These are phyloP conservation scores for Dolomedes plantarius DNA, from an alignment of 2,888 invertebrate genomes.

Conservation along the genomic window DNA sequence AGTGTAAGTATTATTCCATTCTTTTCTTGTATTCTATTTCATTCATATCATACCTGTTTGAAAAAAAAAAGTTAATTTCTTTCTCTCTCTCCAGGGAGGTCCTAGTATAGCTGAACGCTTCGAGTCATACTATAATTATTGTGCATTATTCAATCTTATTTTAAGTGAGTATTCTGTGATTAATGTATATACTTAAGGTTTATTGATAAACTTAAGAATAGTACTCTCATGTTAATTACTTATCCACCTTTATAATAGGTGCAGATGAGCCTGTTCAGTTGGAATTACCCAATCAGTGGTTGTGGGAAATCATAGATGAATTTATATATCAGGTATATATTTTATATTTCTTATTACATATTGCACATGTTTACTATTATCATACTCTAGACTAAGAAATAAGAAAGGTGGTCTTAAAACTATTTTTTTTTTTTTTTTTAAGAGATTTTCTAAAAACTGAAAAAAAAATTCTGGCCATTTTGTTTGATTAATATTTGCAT, in stretches of 20 bases:
- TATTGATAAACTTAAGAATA: too few species aligned
- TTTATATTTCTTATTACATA: not conserved
- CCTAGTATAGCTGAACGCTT: slow-evolving; percentile 94
- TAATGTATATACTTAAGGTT: too few species aligned
- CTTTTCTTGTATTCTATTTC: not conserved
- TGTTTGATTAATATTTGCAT: too few species aligned
- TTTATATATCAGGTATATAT: slow-evolving; percentile 91
- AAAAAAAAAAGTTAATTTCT: not conserved
- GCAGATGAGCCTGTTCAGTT: slow-evolving; percentile 90
- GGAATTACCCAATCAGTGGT: slow-evolving; percentile 97
- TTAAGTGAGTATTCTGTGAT: slow-evolving; percentile 82
- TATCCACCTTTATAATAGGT: slow-evolving; percentile 75
- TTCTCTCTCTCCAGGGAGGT: slow-evolving; percentile 81
- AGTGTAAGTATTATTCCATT: slow-evolving; percentile 76
- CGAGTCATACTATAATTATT: slow-evolving; percentile 98
- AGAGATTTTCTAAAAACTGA: too few species aligned
- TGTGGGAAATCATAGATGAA: slow-evolving; percentile 99
- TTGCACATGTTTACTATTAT: too few species aligned
- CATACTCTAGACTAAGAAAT: not conserved
- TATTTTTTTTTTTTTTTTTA: not conserved
- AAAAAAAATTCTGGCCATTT: too few species aligned
- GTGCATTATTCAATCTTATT: slow-evolving; percentile 97
- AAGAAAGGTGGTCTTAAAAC: not conserved
- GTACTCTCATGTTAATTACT: too few species aligned
- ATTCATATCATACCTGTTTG: not conserved